Base-by-base conservation (phyloP, 1,140 invertebrate genomes). In the Saccostrea glomerata region DNA sequence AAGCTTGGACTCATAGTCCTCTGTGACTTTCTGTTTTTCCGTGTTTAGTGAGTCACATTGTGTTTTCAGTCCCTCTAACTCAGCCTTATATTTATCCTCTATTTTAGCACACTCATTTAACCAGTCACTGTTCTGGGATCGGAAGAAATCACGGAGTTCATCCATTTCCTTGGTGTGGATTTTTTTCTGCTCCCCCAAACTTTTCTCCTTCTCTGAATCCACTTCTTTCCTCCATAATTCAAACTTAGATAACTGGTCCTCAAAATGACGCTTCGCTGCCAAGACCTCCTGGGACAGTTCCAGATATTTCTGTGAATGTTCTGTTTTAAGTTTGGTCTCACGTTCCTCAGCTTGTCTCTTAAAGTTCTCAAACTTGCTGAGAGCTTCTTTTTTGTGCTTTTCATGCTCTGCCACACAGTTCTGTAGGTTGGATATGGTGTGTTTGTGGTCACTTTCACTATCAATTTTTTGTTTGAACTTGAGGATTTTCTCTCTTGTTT, bases 1-100 rank as follows among this genome's bases (percentile, higher is more conserved):
- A 23, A 95, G 89, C 86, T 95, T 95, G 30, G 86, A 87, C 70
- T 93, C 93, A 91, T 92, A 94, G n/a, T 95, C 94, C 60, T 93
- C 93, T 83, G 91, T 86, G 30, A 93, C 82, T 92, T 92, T 91
- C 25, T 84, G 55, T 91, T 94, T 94, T 56, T 94, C 92, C 83
- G 66, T 84, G 20, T 91, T 89, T 40, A 92, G 87, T 36, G 84
- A 85, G 47, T 92, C 92, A 87, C 90, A 87, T 23, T 92, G 86
- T 40, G 89, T 82, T 83, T 92, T 92, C 47, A 94, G 90, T 17
- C 90, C 82, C 73, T 92, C 88, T 82, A 94, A 87, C 88, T 94
- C 89, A 36, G 15, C 55, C 87, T 92, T 92, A 56, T 92, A 93
- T 83, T 92, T 92, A 47, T 93, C 90, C 89, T 94, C 94, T 60